Conservation (phyloP, 2,888 invertebrate genomes). For the Taphrorychus bicolor region DNA sequence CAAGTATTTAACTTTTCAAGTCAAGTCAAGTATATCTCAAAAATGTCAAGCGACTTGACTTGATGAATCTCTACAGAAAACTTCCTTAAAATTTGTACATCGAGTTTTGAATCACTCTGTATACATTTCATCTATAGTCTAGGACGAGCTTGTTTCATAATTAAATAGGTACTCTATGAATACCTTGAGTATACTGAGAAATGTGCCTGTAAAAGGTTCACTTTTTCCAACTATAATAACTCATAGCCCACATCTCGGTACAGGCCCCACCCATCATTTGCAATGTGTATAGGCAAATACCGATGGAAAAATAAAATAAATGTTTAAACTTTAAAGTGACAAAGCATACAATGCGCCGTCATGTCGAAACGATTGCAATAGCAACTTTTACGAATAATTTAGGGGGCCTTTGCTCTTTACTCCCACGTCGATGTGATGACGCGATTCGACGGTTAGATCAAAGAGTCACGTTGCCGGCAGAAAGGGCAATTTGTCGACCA, state of each 20-base stretch:
- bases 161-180: too few relatives aligned
- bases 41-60: too few relatives aligned
- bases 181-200: too few relatives aligned
- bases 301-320: background rate
- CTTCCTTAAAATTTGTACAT: too few relatives aligned
- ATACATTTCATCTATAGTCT: too few relatives aligned
- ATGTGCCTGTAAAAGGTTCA: too few relatives aligned
- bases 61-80: too few relatives aligned
- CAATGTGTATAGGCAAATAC: background rate
- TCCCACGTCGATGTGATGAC: constrained; percentile 13
- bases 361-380: background rate
- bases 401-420: constrained; percentile 21
- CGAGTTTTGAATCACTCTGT: too few relatives aligned
- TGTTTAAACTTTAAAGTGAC: background rate
- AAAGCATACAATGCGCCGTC: background rate
- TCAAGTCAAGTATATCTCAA: too few relatives aligned
- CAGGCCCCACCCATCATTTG: background rate
- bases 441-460: constrained; percentile 28
- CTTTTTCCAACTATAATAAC: too few relatives aligned
- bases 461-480: constrained; percentile 33
- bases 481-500: constrained; percentile 28
- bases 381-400: background rate
- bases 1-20: too few relatives aligned
- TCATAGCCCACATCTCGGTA: background rate
- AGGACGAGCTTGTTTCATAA: too few relatives aligned